Evolutionary conservation across 35 echinoderm and acorn worm species (phyloP), one percentile per base, ranked within the genome.

Genomic region (Diadema setosum): DNA sequence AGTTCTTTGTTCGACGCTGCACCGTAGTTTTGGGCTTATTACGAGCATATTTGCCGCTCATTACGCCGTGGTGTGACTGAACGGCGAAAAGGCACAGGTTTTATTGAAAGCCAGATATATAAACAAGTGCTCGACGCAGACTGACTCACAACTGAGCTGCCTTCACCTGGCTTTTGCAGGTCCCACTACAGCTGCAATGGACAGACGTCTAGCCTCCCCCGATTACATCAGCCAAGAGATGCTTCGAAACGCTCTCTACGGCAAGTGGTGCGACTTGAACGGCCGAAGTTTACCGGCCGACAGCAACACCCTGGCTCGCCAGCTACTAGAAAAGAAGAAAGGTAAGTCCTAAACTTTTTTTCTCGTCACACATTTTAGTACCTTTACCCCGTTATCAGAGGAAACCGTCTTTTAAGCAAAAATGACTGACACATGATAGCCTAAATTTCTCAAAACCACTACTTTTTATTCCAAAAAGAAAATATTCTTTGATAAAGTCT

Each of bases 201-300:
- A 85, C 26, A 3, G 87, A 84, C 43, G 84, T 75, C 56, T 78
- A 49, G 67, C 31, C 26, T 76, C 89, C 58, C 70, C 55, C n/a
- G 42, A 91, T 91, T 42, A 89, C 45, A 87, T 96, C 82, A 63
- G 94, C 78, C 80, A 88, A n/a, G 96, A 99, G 82, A 83, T 99
- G 67, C 63, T 99, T 16, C 85, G 96, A 39, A 99, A 99, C 81
- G 96, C 92, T 42, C 93, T 99, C 5, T 99, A 94, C 83, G 93
- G 96, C 58, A 99, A 99, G 67, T 99, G 96, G 96, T 99, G 96
- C 43, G 88, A 99, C 80, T 56, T 99, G 8, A 46, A 81, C 73
- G 96, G 96, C 15, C 90, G 93, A 61, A 93, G 91, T 75, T 74
- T 97, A 42, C 93, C 83, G 17, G 82, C 83, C 15, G 91, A 97